phyloP scores from a whole-genome alignment of 2,113 vertebrate genomes.

The Dinomys branickii region DNA sequence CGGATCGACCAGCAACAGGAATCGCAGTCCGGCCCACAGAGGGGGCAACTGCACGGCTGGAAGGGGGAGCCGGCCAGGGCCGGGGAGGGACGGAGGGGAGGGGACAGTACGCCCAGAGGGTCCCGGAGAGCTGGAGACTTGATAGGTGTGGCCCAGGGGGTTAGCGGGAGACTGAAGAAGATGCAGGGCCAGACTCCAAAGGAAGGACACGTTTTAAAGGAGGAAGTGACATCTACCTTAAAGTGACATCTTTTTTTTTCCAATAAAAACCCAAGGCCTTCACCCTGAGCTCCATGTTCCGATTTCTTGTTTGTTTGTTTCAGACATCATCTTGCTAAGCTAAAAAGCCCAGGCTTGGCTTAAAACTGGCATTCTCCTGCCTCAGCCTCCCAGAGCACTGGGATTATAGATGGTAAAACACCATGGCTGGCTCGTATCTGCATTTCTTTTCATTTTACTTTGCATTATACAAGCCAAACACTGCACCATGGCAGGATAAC shows the following conservation, averaged over 20 bases:
- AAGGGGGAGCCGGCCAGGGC: background rate
- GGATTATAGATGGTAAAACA: background rate
- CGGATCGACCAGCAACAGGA: background rate
- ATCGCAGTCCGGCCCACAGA: background rate
- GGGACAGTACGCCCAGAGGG: fast-evolving
- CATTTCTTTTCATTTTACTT: background rate
- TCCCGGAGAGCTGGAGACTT: fast-evolving
- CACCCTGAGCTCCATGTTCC: background rate
- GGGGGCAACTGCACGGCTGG: background rate
- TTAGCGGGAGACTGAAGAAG: background rate
- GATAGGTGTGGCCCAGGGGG: fast-evolving
- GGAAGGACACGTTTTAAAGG: background rate
- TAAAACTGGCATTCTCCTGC: background rate
- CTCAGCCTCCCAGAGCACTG: background rate
- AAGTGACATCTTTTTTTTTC: no score
- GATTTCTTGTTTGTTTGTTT: background rate
- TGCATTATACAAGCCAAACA: background rate
- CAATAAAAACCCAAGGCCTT: background rate
- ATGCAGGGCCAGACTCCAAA: background rate
- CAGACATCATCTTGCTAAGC: background rate
- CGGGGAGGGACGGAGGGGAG: background rate
- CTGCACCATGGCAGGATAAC: background rate
- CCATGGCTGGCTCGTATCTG: background rate
- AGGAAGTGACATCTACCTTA: background rate
- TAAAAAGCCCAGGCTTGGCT: background rate